Conservation (phyloP, 2,888 invertebrate species). For the Diaphora mendica region DNA sequence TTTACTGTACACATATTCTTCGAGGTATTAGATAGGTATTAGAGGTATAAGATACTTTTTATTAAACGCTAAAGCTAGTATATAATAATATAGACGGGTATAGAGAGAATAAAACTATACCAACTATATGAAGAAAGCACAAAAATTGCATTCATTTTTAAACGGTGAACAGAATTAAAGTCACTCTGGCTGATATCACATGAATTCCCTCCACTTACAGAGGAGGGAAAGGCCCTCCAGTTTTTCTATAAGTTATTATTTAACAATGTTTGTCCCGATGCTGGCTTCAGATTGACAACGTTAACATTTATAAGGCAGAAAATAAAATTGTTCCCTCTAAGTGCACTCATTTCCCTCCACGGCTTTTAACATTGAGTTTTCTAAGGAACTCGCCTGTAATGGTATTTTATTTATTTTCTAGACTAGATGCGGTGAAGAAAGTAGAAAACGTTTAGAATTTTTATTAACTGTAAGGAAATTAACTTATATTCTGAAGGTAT, state of each 20-base stretch:
- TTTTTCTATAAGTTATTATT: conserved; percentile 35
- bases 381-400: conserved; percentile 32
- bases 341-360: conserved; percentile 49
- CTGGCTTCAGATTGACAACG: conserved; percentile 41
- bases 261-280: conserved; percentile 40
- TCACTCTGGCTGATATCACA: neutral
- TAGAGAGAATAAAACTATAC: neutral
- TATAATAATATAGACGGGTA: too few species aligned
- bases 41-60: too few species aligned
- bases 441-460: neutral
- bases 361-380: conserved; percentile 46
- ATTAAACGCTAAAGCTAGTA: too few species aligned
- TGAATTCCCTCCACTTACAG: neutral
- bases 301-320: conserved; percentile 50
- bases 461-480: neutral
- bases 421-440: conserved; percentile 6
- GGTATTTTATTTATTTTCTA: conserved; percentile 36
- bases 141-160: neutral
- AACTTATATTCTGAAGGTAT: neutral
- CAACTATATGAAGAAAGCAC: neutral
- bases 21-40: too few species aligned
- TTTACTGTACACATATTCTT: too few species aligned
- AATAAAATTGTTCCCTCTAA: conserved; percentile 52
- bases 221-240: neutral
- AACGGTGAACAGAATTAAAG: neutral